These are phyloP conservation scores for Hemithea aestivaria DNA, from an alignment of 2,888 invertebrate genomes.

Conservation along the genomic window DNA sequence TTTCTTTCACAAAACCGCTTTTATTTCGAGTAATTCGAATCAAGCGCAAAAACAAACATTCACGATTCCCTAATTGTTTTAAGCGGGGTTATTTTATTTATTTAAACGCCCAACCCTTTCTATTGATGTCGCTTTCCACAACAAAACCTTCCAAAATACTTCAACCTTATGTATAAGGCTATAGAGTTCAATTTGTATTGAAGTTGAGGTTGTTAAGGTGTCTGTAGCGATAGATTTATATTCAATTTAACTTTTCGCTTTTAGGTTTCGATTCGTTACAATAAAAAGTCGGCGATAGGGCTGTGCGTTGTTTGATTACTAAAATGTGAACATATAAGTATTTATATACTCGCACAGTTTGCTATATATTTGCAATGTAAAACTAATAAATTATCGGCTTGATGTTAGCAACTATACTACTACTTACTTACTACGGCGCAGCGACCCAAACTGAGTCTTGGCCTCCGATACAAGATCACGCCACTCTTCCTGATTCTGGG, in stretches of 20 bases:
- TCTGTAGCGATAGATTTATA: constrained; percentile 24
- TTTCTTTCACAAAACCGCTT: constrained; percentile 20
- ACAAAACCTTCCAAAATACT: constrained; percentile 3
- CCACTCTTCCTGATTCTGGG: too few relatives aligned
- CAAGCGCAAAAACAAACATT: constrained; percentile 27
- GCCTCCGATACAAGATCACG: too few relatives aligned
- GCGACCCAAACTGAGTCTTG: too few relatives aligned
- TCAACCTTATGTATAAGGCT: not conserved
- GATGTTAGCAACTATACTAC: too few relatives aligned
- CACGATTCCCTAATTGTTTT: constrained; percentile 41
- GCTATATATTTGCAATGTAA: too few relatives aligned
- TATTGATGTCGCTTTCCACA: constrained; percentile 35
- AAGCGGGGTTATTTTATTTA: constrained; percentile 46
- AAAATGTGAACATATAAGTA: not conserved
- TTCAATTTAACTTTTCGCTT: constrained; percentile 28
- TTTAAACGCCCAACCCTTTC: constrained; percentile 45
- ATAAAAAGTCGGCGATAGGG: constrained; percentile 19
- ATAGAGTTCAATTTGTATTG: constrained; percentile 6
- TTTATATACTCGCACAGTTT: too few relatives aligned
- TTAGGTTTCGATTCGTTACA: constrained; percentile 24
- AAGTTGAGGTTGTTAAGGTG: constrained; percentile 9
- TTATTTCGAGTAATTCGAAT: constrained; percentile 30
- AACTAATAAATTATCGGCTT: too few relatives aligned
- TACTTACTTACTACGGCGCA: too few relatives aligned
- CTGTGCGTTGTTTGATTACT: constrained; percentile 17